Conservation (phyloP, 2,888 invertebrate species). For the Drosophila paramelanica region DNA sequence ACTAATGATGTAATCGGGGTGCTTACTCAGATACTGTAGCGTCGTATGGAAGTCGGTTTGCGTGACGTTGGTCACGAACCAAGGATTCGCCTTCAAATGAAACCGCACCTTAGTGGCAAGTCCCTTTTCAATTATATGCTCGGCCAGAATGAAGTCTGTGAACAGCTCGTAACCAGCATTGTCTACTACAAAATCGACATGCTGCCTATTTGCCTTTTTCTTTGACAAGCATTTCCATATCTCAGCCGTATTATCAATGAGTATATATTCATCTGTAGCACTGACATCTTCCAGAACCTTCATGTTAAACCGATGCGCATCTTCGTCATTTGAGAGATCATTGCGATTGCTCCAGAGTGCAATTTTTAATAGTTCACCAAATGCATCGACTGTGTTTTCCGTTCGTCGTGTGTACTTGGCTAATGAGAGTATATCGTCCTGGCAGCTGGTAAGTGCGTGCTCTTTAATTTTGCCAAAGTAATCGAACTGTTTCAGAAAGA, state of each 20-base stretch:
- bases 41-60: slow-evolving; percentile 90
- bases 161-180: slow-evolving; percentile 97
- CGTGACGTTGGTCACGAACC: slow-evolving; percentile 97
- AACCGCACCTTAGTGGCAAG: slow-evolving; percentile 89
- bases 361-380: slow-evolving; percentile 77
- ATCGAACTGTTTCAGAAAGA: slow-evolving; percentile 88
- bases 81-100: slow-evolving; percentile 95
- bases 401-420: slow-evolving; percentile 51
- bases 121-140: slow-evolving; percentile 89
- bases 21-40: slow-evolving; percentile 85
- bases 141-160: slow-evolving; percentile 94
- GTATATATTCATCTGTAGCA: slow-evolving; percentile 86
- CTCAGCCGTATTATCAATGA: slow-evolving; percentile 87
- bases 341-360: slow-evolving; percentile 98
- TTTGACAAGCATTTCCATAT: slow-evolving; percentile 86
- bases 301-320: slow-evolving; percentile 86
- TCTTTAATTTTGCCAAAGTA: slow-evolving; percentile 91
- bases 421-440: slow-evolving; percentile 62
- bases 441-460: slow-evolving; percentile 86
- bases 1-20: slow-evolving; percentile 75
- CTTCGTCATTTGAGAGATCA: slow-evolving; percentile 89
- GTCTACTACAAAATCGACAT: slow-evolving; percentile 93
- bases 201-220: slow-evolving; percentile 64
- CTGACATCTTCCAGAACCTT: slow-evolving; percentile 87
- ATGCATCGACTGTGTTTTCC: slow-evolving; percentile 34